These are phyloP conservation scores for Vombatus ursinus DNA, from an alignment of 2,113 vertebrate genomes.

Conservation along the genomic window DNA sequence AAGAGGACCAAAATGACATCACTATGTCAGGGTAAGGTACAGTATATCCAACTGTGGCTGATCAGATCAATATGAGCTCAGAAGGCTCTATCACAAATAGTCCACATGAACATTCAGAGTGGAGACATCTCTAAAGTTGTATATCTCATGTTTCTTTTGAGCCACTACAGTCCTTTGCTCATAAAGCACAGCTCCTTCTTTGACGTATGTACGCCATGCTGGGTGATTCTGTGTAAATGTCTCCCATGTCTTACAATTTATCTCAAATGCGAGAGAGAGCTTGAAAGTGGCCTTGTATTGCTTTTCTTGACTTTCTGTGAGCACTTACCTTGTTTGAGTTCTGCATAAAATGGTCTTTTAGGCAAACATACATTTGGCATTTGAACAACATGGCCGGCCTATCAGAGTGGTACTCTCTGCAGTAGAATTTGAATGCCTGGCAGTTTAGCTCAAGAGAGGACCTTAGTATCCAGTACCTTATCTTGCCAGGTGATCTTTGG, in stretches of 20 bases:
- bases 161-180: background rate
- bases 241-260: background rate
- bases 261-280: background rate
- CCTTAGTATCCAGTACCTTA: background rate
- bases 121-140: background rate
- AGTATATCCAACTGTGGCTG: background rate
- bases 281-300: background rate
- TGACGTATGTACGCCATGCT: background rate
- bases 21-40: background rate
- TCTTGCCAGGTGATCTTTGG: background rate
- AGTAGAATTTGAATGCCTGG: background rate
- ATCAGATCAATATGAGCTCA: background rate
- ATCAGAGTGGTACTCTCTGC: background rate
- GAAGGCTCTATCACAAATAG: background rate
- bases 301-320: background rate
- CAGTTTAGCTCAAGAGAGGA: background rate
- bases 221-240: background rate
- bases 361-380: background rate
- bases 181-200: background rate
- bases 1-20: background rate
- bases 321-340: background rate
- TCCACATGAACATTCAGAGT: background rate
- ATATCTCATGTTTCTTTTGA: background rate
- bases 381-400: background rate
- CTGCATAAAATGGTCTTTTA: background rate